Conservation (phyloP, 2,888 invertebrate species). For the Chrysolina americana region DNA sequence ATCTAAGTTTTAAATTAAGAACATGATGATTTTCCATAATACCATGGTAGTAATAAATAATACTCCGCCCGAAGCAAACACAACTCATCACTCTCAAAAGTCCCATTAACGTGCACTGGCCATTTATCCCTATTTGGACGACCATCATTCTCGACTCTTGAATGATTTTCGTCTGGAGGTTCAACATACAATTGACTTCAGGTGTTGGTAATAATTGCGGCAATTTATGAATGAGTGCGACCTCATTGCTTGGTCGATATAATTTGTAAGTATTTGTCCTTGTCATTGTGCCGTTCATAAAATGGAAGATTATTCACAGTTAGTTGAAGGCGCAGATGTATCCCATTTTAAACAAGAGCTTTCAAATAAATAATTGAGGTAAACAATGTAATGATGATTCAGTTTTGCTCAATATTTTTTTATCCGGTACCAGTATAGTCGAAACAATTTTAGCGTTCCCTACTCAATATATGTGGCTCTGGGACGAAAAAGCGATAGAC, state of each 20-base stretch:
- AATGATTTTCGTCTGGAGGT: slow-evolving; percentile 33
- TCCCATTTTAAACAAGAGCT: no score
- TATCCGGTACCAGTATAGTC: no score
- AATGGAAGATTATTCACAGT: no score
- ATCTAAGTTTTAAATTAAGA: slow-evolving; percentile 48
- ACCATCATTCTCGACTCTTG: slow-evolving; percentile 35
- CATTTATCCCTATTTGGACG: slow-evolving; percentile 56
- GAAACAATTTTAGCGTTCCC: no score
- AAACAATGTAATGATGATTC: no score
- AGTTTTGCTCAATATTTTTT: no score
- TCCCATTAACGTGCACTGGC: slow-evolving; percentile 53
- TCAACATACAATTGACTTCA: slow-evolving; percentile 32
- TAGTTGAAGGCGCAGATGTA: no score
- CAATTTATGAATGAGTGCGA: slow-evolving; percentile 25
- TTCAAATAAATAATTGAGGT: no score
- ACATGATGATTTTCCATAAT: slow-evolving; percentile 50
- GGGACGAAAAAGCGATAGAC: no score
- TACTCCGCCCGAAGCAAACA: slow-evolving; percentile 52
- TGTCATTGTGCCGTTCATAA: no score
- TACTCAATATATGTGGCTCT: no score
- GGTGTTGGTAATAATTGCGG: slow-evolving; percentile 33
- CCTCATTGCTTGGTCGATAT: background rate
- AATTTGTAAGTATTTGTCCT: background rate
- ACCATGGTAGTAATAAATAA: slow-evolving; percentile 50
- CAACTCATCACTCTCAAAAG: slow-evolving; percentile 57